Conservation (phyloP, 2,797 vertebrate species). For the Lindbergichthys nudifrons region DNA sequence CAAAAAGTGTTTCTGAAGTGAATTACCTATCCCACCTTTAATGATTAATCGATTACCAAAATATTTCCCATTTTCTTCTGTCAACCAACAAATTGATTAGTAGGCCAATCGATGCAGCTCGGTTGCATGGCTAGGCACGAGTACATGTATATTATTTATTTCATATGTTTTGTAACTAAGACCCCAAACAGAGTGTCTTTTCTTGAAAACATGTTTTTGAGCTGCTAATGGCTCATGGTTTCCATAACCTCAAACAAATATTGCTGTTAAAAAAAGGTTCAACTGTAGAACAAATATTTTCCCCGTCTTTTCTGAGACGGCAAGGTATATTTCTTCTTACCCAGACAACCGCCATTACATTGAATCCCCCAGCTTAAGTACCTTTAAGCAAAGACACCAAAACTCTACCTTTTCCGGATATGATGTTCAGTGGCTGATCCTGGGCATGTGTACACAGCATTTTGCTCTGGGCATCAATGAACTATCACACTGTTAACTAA, state of each 20-base stretch:
- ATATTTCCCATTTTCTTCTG: too few relatives aligned
- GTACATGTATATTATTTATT: not conserved
- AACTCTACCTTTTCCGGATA: conserved; percentile 28
- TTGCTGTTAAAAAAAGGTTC: conserved; percentile 1
- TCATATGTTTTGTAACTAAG: not conserved
- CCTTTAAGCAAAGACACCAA: conserved; percentile 21
- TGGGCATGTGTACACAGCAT: conserved; percentile 20
- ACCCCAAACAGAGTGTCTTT: too few relatives aligned
- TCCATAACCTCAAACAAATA: not conserved
- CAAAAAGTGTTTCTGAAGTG: too few relatives aligned
- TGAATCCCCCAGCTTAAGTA: not conserved
- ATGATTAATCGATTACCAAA: too few relatives aligned
- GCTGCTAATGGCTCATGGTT: not conserved
- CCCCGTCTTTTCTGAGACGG: not conserved
- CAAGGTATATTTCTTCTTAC: conserved; percentile 4
- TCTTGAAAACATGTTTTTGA: not conserved
- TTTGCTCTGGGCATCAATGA: conserved; percentile 31
- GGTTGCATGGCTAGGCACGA: not conserved
- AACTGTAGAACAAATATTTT: conserved; percentile 11
- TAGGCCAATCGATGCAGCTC: too few relatives aligned
- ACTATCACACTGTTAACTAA: conserved; percentile 64
- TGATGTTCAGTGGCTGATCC: conserved; percentile 26
- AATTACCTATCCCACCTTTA: too few relatives aligned
- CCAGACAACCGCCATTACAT: conserved; percentile 11
- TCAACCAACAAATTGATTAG: too few relatives aligned